Base-by-base conservation (phyloP, 2,888 invertebrate species). In the Poecilus cupreus region DNA sequence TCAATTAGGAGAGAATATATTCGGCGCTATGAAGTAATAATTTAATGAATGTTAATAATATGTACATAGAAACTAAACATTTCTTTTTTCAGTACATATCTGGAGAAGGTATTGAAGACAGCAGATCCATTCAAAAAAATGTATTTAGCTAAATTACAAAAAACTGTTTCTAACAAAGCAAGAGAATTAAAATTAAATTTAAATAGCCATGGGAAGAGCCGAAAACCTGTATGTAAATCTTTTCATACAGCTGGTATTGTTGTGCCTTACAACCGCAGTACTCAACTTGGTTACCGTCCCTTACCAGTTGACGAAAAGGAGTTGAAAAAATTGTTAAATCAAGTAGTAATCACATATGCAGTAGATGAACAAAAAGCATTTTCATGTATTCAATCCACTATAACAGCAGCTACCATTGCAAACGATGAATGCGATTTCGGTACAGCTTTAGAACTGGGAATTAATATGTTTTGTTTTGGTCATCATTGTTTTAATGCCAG, bases 381-480 rank as follows among this genome's bases (percentile, higher is more conserved):
- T 82, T 93, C 94, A 20, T 92, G 94, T 26, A 87, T 98, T 2
- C 96, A 97, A 85, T 95, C 96, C 80, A 90, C 97, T 0, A 92
- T 97, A 82, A 96, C 95, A 2, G 93, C 94, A 80, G 94, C 96
- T 4, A 95, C 93, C 88, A 96, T 97, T 88, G 98, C 98, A 0
- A 94, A 96, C 80, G 98, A 98, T 87, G 98, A 99, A 88, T 95
- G 96, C 87, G 98, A 98, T 88, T 98, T 97, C 89, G 98, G 98
- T 0, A 97, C 97, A 77, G 95, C 97, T 0, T 88, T 98, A 1
- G 98, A 98, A 88, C 90, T 96, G 43, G 98, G 97, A 0, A 93
- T 97, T 84, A 94, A 96, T 88, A 89, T 98, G 68, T 96, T 98
- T 87, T 93, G 93, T 82, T 95, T 93, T 81, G 96, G 96, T 0